A percentile compares a stretch with the other conserved stretches of the same genome.
phyloP scores from a whole-genome alignment of 2,113 vertebrate species.

The Aegithalos caudatus region DNA sequence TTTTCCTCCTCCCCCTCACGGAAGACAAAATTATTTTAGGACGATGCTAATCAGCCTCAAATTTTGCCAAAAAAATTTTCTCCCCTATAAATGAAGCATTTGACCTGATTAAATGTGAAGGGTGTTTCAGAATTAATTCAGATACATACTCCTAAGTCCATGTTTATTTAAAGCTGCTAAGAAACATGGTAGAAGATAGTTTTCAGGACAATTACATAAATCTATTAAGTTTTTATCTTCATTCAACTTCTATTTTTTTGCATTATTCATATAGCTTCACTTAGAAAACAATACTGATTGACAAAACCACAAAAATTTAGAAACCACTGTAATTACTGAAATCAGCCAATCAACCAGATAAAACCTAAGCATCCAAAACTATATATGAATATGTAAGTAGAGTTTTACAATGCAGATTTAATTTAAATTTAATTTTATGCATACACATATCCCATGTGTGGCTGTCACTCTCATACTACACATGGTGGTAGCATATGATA shows the following conservation, averaged over 20 bases:
- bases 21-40: not conserved
- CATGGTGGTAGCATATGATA: not conserved
- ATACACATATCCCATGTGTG: not conserved
- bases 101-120: not conserved
- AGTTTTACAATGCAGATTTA: constrained; percentile 1
- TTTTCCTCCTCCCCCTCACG: not conserved
- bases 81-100: not conserved
- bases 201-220: not conserved
- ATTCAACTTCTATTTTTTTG: not conserved
- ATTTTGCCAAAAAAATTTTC: not conserved
- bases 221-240: not conserved
- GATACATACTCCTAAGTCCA: not conserved
- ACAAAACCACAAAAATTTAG: not conserved
- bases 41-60: not conserved
- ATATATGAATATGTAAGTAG: not conserved
- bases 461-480: not conserved
- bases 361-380: not conserved
- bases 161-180: not conserved
- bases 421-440: not conserved
- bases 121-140: not conserved
- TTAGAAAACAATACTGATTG: not conserved
- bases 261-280: not conserved
- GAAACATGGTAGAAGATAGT: not conserved
- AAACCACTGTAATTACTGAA: not conserved
- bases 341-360: not conserved